A percentile compares a stretch with the other conserved stretches of the same genome.
phyloP scores from a whole-genome alignment of 1,140 invertebrate genomes.

The Pseudobourletiella spinata region DNA sequence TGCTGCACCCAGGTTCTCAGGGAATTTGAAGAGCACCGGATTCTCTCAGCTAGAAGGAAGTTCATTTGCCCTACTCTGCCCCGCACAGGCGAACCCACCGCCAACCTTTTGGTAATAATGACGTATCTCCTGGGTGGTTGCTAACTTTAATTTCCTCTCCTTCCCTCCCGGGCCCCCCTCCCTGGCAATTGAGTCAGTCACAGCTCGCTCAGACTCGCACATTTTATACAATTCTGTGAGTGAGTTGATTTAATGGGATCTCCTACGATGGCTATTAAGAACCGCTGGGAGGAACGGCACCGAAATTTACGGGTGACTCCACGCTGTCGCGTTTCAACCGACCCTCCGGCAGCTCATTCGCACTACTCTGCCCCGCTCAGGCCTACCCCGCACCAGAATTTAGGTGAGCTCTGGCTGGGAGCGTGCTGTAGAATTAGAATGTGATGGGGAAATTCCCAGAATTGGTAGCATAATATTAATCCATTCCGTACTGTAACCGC shows the following conservation, averaged over 20 bases:
- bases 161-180: too few relatives aligned
- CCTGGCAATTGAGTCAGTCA: too few relatives aligned
- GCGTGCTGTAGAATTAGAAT: neutral
- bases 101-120: conserved; percentile 38
- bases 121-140: too few relatives aligned
- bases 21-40: conserved; percentile 14
- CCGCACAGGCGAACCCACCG: conserved; percentile 59
- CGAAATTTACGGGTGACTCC: conserved; percentile 51
- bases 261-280: too few relatives aligned
- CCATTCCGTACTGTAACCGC: too few relatives aligned
- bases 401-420: conserved; percentile 12
- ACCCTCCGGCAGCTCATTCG: conserved; percentile 38
- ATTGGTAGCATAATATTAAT: too few relatives aligned
- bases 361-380: conserved; percentile 50
- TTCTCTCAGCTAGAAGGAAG: conserved; percentile 33
- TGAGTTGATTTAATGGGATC: too few relatives aligned
- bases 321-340: conserved; percentile 40
- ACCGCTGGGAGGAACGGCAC: conserved; percentile 37
- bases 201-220: too few relatives aligned
- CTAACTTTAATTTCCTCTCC: too few relatives aligned
- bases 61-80: conserved; percentile 56
- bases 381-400: conserved; percentile 14
- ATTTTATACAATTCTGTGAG: too few relatives aligned
- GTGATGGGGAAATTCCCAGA: too few relatives aligned
- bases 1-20: conserved; percentile 21